Conservation (phyloP, 2,797 vertebrate species). For the Pitangus sulphuratus region DNA sequence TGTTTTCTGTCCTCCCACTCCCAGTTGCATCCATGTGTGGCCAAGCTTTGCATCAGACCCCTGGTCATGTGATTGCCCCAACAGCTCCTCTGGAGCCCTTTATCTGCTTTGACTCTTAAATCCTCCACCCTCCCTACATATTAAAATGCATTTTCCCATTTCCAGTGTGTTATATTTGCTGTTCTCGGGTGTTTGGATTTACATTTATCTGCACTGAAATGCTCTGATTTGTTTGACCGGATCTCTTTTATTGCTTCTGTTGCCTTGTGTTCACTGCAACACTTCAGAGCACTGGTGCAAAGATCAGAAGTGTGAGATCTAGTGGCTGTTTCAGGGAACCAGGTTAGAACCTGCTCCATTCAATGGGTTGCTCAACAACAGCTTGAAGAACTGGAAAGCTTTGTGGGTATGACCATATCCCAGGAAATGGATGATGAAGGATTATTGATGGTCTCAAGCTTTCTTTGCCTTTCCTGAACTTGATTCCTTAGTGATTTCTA, state of each 20-base stretch:
- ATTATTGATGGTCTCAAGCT: background rate
- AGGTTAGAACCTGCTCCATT: background rate
- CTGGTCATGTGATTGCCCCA: background rate
- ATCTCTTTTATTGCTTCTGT: background rate
- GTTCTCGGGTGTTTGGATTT: background rate
- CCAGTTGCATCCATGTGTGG: accelerated
- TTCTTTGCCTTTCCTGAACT: background rate
- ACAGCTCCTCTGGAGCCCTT: background rate
- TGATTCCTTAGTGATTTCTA: background rate
- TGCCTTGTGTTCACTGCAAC: background rate
- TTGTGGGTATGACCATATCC: background rate
- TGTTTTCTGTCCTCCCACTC: background rate
- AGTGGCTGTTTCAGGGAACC: background rate
- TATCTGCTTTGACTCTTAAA: background rate
- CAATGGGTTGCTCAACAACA: background rate
- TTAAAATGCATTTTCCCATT: background rate
- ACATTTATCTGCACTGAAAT: background rate
- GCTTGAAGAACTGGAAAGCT: background rate
- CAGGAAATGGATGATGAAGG: background rate
- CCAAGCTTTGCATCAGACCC: background rate
- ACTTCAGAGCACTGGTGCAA: background rate
- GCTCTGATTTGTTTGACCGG: background rate
- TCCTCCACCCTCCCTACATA: background rate
- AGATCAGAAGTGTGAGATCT: background rate
- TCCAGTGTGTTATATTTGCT: background rate